Conservation (phyloP, 2,888 invertebrate species). For the Argynnis bischoffii region DNA sequence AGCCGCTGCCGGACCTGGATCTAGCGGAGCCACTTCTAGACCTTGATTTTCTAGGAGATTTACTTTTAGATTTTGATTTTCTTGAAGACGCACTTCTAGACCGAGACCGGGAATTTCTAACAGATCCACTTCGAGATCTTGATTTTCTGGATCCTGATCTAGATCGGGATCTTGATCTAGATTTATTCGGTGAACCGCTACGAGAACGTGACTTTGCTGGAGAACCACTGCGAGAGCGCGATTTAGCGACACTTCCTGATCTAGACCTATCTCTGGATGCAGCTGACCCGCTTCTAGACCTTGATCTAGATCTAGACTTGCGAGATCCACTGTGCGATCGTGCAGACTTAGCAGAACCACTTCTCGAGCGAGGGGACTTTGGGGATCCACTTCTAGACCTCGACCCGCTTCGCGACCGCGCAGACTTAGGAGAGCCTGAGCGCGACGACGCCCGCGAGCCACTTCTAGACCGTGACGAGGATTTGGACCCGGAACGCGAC, state of each 20-base stretch:
- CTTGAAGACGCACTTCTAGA: constrained; percentile 45
- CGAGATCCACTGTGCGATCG: constrained; percentile 42
- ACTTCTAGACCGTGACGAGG: constrained; percentile 53
- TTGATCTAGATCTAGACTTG: constrained; percentile 39
- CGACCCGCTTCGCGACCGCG: constrained; percentile 46
- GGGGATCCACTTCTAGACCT: constrained; percentile 50
- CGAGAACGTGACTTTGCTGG: constrained; percentile 47
- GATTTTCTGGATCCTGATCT: constrained; percentile 43
- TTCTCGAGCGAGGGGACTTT: constrained; percentile 43
- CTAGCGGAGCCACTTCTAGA: constrained; percentile 47
- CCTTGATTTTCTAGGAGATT: constrained; percentile 44
- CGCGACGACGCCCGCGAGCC: constrained; percentile 54
- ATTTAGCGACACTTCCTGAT: constrained; percentile 47
- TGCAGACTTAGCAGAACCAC: constrained; percentile 42
- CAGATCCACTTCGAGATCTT: constrained; percentile 44
- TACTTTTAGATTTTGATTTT: constrained; percentile 49
- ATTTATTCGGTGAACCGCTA: constrained; percentile 48
- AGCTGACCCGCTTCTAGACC: constrained; percentile 48
- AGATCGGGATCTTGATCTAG: constrained; percentile 48
- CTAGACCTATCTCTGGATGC: constrained; percentile 50
- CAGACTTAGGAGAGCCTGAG: constrained; percentile 45
- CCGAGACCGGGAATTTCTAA: constrained; percentile 43
- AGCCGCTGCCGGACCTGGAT: constrained; percentile 47
- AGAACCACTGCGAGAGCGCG: constrained; percentile 46
- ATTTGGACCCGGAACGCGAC: constrained; percentile 54